Evolutionary conservation across 2,797 vertebrate genomes (phyloP), one percentile per base, ranked within the genome.

Genomic region (Heterohyrax brucei): DNA sequence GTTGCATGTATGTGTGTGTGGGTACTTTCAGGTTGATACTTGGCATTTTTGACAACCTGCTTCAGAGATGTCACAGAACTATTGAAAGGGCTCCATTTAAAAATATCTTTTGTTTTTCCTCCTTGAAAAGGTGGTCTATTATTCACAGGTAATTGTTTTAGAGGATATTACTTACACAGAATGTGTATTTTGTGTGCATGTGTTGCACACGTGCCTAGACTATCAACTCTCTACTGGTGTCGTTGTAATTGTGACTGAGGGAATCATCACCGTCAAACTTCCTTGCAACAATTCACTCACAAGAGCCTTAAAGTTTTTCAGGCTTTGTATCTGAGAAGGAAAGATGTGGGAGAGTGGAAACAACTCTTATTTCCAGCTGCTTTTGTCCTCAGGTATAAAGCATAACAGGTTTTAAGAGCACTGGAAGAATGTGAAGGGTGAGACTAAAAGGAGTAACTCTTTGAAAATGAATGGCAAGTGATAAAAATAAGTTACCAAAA

Each of bases 401-500:
- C 83, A 85, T 96, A 91, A 96, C 95, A 96, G 64, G 8, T 89
- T 97, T 96, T 92, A 89, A 97, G 88, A 28, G 30, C 97, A 98
- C 98, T 98, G 97, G 86, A 98, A 90, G 95, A 96, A 96, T 88
- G 96, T 89, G 97, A 89, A 98, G 94, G 97, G 97, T 96, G 97
- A 98, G 89, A 98, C 94, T 50, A 0, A 95, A 95, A 98, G 95
- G 94, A 97, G 97, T 95, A 88, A 21, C 81, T 97, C 97, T 98
- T 98, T 98, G 98, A 98, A 98, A 98, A 98, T 97, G 96, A 98
- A 98, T 98, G 98, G 93, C 91, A 87, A 97, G 56, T 61, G 97
- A 98, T 98, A 98, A 97, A 98, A 98, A 98, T 95, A 97, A 96
- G 94, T 95, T 97, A 95, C 84, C 90, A n/a, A 97, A 97, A 98